Evolutionary conservation across 2,888 invertebrate species (phyloP), one percentile per base, ranked within the genome.

Genomic region (Dryomyza anilis): DNA sequence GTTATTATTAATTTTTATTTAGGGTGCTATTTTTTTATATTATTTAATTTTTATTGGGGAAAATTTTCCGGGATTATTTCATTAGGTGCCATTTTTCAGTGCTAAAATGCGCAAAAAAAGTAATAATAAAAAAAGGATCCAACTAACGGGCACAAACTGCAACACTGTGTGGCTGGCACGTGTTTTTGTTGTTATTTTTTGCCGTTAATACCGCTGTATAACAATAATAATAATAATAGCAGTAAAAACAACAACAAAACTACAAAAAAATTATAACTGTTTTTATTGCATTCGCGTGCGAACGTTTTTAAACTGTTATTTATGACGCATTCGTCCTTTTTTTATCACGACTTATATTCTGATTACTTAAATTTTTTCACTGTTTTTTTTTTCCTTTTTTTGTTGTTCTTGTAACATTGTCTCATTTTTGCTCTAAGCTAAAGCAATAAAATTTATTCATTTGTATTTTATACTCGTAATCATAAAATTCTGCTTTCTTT

Each of bases 241-340:
- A 60, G 53, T 33, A 58, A 19, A n/a, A 66, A 46, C 29, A 59
- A 16, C 25, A 62, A 48, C 36, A 36, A 25, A 30, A 16, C 55
- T 53, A 46, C 30, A 58, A 58, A 52, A 53, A 27, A 16, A 66
- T 33, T 25, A 60, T 12, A 29, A 63, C 45, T 30, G 16, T 27
- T 68, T 48, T 66, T 70, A 66, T 67, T 69, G 58, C 68, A 66
- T 67, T 68, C 66, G 65, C 67, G 66, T 69, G 67, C 59, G 61
- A 66, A 63, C 60, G 29, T 63, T 65, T n/a, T 66, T 63, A 59
- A 61, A 70, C 53, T 52, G 67, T 68, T 69, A 68, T 68, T 70
- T 69, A 68, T 68, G 62, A 53, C 63, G 57, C 63, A 62, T 64
- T 65, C 63, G 64, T 63, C 62, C 64, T 69, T 69, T 57, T 27